Base-by-base conservation (phyloP, 2,113 vertebrate species). In the Mionectes macconnelli region DNA sequence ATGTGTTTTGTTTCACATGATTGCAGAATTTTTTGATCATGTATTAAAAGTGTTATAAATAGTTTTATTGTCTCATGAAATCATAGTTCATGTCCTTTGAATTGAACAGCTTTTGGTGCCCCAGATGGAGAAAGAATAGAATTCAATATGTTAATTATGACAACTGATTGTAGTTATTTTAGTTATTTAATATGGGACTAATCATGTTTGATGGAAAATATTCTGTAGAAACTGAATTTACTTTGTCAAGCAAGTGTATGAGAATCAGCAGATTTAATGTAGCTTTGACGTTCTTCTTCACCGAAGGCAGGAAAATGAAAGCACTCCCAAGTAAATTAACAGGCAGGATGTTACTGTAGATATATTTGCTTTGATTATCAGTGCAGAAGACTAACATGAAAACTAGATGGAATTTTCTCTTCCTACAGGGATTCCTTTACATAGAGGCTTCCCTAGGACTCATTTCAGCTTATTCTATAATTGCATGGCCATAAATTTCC, bases 401-500 rank as follows among this genome's bases (percentile, higher is more conserved):
- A 93, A 35, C 10, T 73, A 53, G 42, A 47, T 24, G 18, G n/a
- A 57, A 82, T 72, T 1, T 22, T 30, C 21, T 82, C 12, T 84
- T 95, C 84, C 23, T 75, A 19, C 11, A 66, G 42, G 22, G 30
- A 85, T 89, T 91, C 33, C 47, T 83, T 52, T 63, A 74, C 39
- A 47, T 2, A 66, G 42, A 85, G 10, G 45, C 70, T 83, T 91
- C 82, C 75, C 8, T 40, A 57, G 75, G 35, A 88, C 27, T 57
- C 45, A 69, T 14, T 3, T 2, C 18, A 85, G 21, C 2, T 83
- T 87, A 83, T 91, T 91, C 49, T 55, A 19, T 96, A 96, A 94
- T 90, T 95, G 20, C 63, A 74, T 21, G 66, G 50, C 75, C 83
- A 52, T 97, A 96, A 95, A 96, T 95, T 90, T 94, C 39, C 87